Evolutionary conservation across 2,113 vertebrate genomes (phyloP).

Genomic region (Megaceryle torquata): DNA sequence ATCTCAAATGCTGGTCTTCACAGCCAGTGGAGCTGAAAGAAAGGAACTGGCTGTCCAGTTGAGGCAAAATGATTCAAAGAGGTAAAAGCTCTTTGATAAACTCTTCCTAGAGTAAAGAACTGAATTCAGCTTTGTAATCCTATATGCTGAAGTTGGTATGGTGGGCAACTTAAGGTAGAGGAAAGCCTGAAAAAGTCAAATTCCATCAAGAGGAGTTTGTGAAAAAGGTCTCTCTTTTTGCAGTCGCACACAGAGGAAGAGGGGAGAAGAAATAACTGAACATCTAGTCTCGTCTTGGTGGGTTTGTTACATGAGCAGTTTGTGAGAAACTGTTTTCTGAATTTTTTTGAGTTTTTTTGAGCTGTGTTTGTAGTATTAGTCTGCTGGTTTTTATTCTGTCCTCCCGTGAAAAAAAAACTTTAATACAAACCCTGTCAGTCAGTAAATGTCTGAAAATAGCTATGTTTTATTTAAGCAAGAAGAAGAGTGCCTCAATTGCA

Average conservation of each 20-base stretch:
- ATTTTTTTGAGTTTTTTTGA: neutral
- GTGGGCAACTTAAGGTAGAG: neutral
- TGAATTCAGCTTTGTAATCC: neutral
- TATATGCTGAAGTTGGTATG: neutral
- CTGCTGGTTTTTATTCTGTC: neutral
- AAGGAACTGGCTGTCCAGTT: neutral
- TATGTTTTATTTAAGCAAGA: neutral
- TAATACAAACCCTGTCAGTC: neutral
- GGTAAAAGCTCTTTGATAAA: neutral
- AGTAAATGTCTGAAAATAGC: neutral
- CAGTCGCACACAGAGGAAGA: neutral
- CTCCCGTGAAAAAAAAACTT: neutral
- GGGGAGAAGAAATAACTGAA: neutral
- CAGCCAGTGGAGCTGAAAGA: fast-evolving
- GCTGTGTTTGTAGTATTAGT: neutral
- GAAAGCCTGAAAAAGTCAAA: neutral
- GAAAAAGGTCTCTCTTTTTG: neutral
- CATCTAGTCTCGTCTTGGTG: neutral
- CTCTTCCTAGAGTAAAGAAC: neutral
- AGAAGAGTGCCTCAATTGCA: neutral
- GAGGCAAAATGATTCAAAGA: neutral
- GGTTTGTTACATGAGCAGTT: neutral
- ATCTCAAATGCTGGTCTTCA: neutral
- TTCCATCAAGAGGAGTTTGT: neutral
- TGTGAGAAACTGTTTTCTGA: neutral